Evolutionary conservation across 2,888 invertebrate species (phyloP), one percentile per base, ranked within the genome.

Genomic region (Notocelia uddmanniana): DNA sequence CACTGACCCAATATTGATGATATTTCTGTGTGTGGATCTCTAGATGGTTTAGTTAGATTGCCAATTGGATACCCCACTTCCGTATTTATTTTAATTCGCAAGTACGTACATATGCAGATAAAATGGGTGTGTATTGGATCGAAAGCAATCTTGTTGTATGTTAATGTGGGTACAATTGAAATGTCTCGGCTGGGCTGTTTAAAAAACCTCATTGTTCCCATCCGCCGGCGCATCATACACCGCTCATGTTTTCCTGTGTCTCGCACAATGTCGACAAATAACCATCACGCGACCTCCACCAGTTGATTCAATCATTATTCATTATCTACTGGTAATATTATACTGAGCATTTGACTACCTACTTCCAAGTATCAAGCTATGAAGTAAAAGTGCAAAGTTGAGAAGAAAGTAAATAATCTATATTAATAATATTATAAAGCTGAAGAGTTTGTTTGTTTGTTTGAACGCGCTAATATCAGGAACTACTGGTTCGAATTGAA

Each of bases 131-230:
- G 74, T 74, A 71, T 73, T 74, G 72, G 77, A 71, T 73, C 74
- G 73, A 77, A 74, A 76, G 76, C 75, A 76, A 76, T 80, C 77
- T 78, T 76, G 78, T 78, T 77, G 76, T 81, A 78, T 79, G 80
- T 79, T 80, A 80, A 81, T 82, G 82, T 81, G 81, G 78, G 79
- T 77, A 74, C 81, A 80, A 83, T 82, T 85, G 84, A 82, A 82
- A 84, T 81, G 83, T 85, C 81, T 82, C 78, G 74, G 75, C 79
- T 68, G 75, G 86, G 45, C 57, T 70, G 86, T 88, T 88, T 86
- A 84, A 85, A 87, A 88, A 88, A 83, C 81, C 76, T 86, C 85
- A 89, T 89, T 89, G 88, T 89, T 85, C 81, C 75, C 75, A 74
- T 23, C 57, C 37, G 76, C 76, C 73, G 79, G 80, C 81, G 83